Evolutionary conservation across 2,888 invertebrate species (phyloP), one percentile per base, ranked within the genome.

Genomic region (Belgica antarctica): DNA sequence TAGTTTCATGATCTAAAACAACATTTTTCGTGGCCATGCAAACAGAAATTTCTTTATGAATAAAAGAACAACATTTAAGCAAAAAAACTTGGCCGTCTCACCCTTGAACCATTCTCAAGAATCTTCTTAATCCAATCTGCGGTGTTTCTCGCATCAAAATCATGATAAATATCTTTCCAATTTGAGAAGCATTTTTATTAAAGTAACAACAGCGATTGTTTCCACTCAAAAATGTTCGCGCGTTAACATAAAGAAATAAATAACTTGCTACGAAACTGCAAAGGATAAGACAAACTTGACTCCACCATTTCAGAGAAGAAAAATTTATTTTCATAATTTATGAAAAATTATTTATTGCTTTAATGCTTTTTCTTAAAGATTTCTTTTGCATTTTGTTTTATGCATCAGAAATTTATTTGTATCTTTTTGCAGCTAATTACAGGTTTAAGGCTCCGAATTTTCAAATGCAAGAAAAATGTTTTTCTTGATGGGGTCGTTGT

Each of bases 261-360:
- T n/a, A n/a, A n/a, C n/a, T n/a, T n/a, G n/a, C n/a, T n/a, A 34
- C 7, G 12, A 34, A 34, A 34, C 7, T 8, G 12, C 8, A 34
- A 34, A 34, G 12, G 34, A 52, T 2, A 22, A 52, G 22, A 24
- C 52, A 24, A 52, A n/a, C n/a, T n/a, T n/a, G 8, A 52, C 19
- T 17, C 52, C 17, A 8, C 19, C 10, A 52, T 24, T 22, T 47
- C 47, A 41, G 22, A 19, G 27, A 46, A 65, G 65, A 65, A 65
- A 65, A 65, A 65, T 65, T 65, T n/a, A n/a, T n/a, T n/a, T n/a
- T n/a, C n/a, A 65, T 66, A 66, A 66, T 66, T 66, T 66, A 28
- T 63, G 63, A 63, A 63, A 63, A 63, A 63, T 63, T 63, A 66
- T 66, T 66, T 66, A 66, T 66, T 47, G 66, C n/a, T 66, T 66